These are phyloP conservation scores for Dynastes hyllus DNA, from an alignment of 2,888 invertebrate species.

Conservation along the genomic window DNA sequence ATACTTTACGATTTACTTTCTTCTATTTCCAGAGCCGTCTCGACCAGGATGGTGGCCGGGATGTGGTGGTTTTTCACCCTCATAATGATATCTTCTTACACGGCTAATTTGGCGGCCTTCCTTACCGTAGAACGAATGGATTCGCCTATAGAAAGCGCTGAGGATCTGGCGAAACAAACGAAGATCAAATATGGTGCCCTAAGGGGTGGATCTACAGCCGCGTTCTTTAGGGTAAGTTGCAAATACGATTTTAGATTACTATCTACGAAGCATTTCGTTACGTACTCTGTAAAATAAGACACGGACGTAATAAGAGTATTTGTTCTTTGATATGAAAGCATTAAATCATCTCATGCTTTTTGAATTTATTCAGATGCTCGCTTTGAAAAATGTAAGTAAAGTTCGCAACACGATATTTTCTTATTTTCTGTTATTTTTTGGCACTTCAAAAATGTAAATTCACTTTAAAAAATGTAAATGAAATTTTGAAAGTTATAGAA, in stretches of 20 bases:
- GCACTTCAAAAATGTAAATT: too few species aligned
- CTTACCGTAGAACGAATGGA: slow-evolving; percentile 95
- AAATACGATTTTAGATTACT: neutral
- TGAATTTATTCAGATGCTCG: too few species aligned
- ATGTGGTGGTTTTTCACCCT: slow-evolving; percentile 98
- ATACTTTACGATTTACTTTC: slow-evolving; percentile 42
- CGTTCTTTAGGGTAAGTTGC: slow-evolving; percentile 90
- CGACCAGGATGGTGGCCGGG: slow-evolving; percentile 91
- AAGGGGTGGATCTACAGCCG: slow-evolving; percentile 93
- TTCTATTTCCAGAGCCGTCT: slow-evolving; percentile 79
- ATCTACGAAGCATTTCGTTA: neutral
- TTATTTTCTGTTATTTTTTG: too few species aligned
- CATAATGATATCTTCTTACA: slow-evolving; percentile 97
- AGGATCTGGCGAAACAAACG: slow-evolving; percentile 96
- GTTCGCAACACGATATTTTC: too few species aligned
- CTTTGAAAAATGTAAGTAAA: too few species aligned
- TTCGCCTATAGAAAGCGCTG: slow-evolving; percentile 95
- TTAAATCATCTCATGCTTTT: too few species aligned
- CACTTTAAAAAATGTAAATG: too few species aligned
- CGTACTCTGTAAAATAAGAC: too few species aligned
- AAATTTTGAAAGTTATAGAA: too few species aligned
- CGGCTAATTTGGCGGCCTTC: slow-evolving; percentile 96
- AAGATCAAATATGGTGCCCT: slow-evolving; percentile 97
- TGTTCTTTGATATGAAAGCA: too few species aligned
- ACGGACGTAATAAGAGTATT: too few species aligned